Evolutionary conservation across 1,140 invertebrate species (phyloP).

Genomic region (Asbolus verrucosus): DNA sequence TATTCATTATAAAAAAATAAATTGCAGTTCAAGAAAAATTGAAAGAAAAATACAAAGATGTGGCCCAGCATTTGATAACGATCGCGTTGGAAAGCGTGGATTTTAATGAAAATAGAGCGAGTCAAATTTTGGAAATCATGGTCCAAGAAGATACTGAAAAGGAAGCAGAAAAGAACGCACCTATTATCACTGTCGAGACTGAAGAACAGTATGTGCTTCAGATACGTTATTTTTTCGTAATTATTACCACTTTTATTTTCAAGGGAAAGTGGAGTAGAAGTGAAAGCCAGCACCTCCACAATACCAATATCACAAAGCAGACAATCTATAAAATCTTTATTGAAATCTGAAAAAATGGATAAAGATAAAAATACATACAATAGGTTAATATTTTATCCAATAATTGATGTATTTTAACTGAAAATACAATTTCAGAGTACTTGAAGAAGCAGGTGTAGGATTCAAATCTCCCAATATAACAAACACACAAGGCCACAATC

Average conservation of each 20-base stretch:
- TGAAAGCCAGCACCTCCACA: background rate
- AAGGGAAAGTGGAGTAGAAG: background rate
- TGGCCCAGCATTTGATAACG: slow-evolving; percentile 82
- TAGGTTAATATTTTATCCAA: slow-evolving; percentile 44
- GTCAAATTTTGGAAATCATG: slow-evolving; percentile 81
- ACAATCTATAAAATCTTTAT: slow-evolving; percentile 62
- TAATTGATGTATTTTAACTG: no score
- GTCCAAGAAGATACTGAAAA: slow-evolving; percentile 69
- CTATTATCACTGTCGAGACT: slow-evolving; percentile 3
- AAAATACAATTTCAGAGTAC: slow-evolving; percentile 59
- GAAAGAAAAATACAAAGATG: slow-evolving; percentile 79
- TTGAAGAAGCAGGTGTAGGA: slow-evolving; percentile 63
- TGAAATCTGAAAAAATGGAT: slow-evolving; percentile 59
- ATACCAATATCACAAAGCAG: slow-evolving; percentile 61
- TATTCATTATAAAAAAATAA: no score
- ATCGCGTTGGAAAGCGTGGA: slow-evolving; percentile 90
- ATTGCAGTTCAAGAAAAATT: slow-evolving; percentile 80
- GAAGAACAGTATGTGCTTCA: slow-evolving; percentile 48
- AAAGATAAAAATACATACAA: slow-evolving; percentile 49
- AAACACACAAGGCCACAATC: slow-evolving; percentile 72
- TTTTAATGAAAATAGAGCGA: slow-evolving; percentile 83
- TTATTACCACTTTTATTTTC: no score
- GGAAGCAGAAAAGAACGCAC: slow-evolving; percentile 8
- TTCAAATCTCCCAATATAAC: slow-evolving; percentile 69
- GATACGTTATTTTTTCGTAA: no score